phyloP scores from a whole-genome alignment of 1,140 invertebrate genomes.

The Dendrolimus punctatus region DNA sequence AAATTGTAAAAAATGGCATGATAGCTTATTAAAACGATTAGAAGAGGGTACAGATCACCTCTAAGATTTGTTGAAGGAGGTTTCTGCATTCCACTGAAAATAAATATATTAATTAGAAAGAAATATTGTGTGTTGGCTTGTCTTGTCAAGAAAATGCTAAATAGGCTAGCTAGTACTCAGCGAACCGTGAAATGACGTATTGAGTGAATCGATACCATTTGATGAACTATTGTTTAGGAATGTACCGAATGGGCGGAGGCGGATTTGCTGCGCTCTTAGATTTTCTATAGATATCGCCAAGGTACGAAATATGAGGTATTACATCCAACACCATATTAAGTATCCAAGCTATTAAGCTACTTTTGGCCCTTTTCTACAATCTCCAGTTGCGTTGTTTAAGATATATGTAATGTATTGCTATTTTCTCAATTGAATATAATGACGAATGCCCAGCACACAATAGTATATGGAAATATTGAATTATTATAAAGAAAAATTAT shows the following conservation, averaged over 20 bases:
- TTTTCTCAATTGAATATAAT: not conserved
- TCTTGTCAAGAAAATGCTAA: conserved; percentile 54
- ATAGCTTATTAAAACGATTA: no score
- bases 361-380: no score
- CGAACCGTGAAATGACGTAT: conserved; percentile 60
- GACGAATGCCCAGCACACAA: not conserved
- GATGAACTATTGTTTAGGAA: conserved; percentile 60
- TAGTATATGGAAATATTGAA: no score
- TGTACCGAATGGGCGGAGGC: conserved; percentile 21
- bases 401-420: no score
- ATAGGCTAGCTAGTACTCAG: conserved; percentile 37
- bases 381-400: no score
- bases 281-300: conserved; percentile 13
- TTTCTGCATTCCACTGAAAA: no score
- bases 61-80: no score
- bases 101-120: no score
- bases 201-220: conserved; percentile 36
- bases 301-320: not conserved
- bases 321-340: not conserved
- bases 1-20: no score
- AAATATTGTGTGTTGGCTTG: not conserved
- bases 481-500: conserved; percentile 21
- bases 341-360: no score
- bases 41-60: no score
- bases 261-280: conserved; percentile 19